These are phyloP conservation scores for Vicugna pacos DNA, from an alignment of 2,113 vertebrate species.

Conservation along the genomic window DNA sequence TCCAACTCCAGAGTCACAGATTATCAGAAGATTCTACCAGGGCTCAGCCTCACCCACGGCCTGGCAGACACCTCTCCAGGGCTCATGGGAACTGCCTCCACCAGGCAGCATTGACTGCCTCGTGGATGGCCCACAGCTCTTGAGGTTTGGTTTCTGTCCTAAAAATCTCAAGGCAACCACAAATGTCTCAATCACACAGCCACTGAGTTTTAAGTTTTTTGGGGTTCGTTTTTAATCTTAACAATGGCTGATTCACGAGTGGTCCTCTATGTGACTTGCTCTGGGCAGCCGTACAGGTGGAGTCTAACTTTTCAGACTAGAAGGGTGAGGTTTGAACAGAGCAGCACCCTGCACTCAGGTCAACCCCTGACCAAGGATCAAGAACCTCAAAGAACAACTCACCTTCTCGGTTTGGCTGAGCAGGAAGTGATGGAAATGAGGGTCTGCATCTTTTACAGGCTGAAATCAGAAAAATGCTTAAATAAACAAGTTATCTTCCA, in stretches of 20 bases:
- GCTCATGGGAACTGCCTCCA: neutral
- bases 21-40: neutral
- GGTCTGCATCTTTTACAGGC: conserved; percentile 96
- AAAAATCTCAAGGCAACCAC: neutral
- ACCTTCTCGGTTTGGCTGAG: conserved; percentile 99
- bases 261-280: neutral
- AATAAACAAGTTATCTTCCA: conserved; percentile 6
- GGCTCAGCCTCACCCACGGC: neutral
- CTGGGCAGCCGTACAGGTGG: neutral
- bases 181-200: neutral
- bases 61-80: neutral
- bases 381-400: conserved; percentile 75
- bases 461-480: conserved; percentile 88
- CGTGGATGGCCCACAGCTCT: neutral
- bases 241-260: neutral
- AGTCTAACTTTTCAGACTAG: neutral
- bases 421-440: conserved; percentile 98
- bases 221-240: neutral
- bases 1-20: neutral
- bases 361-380: neutral
- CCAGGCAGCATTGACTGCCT: neutral
- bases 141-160: neutral
- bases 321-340: neutral
- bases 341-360: neutral
- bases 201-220: neutral